Evolutionary conservation across 2,797 vertebrate species (phyloP).

Genomic region (Catostomus latipinnis): DNA sequence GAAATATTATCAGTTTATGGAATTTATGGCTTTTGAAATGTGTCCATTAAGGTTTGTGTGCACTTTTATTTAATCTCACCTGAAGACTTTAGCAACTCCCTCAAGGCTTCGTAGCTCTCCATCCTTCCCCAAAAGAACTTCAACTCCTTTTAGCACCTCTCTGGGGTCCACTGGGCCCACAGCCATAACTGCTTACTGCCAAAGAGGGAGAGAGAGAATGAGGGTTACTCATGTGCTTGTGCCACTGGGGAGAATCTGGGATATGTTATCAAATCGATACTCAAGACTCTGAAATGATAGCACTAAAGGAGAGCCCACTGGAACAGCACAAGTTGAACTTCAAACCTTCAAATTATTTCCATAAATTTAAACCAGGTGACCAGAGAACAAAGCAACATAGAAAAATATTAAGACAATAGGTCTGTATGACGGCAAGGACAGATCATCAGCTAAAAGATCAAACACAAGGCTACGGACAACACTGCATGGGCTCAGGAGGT

Average conservation of each 20-base stretch:
- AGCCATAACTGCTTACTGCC: conserved; percentile 82
- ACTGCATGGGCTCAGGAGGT: neutral
- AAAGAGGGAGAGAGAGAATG: conserved; percentile 41
- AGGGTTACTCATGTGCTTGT: conserved; percentile 27
- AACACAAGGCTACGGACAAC: neutral
- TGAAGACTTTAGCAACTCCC: conserved; percentile 92
- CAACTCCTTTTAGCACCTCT: conserved; percentile 93
- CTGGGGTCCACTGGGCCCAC: conserved; percentile 92
- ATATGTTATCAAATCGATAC: neutral
- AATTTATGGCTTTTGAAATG: neutral
- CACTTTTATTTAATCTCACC: conserved; percentile 71
- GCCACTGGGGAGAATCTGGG: conserved; percentile 2
- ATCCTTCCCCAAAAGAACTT: conserved; percentile 89
- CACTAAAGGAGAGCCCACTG: conserved; percentile 49
- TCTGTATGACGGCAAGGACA: too few species aligned
- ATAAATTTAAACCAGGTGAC: neutral
- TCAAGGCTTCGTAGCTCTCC: conserved; percentile 92
- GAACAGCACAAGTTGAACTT: conserved; percentile 29
- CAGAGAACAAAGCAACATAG: neutral
- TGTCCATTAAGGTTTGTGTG: neutral
- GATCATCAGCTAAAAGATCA: neutral
- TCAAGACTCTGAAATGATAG: conserved; percentile 3
- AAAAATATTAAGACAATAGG: neutral
- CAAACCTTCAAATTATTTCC: neutral
- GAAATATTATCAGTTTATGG: neutral